Percentiles rank a stretch among this genome's conserved stretches.
Conservation (phyloP, 2,797 vertebrate species). For the Eupleurogrammus muticus region DNA sequence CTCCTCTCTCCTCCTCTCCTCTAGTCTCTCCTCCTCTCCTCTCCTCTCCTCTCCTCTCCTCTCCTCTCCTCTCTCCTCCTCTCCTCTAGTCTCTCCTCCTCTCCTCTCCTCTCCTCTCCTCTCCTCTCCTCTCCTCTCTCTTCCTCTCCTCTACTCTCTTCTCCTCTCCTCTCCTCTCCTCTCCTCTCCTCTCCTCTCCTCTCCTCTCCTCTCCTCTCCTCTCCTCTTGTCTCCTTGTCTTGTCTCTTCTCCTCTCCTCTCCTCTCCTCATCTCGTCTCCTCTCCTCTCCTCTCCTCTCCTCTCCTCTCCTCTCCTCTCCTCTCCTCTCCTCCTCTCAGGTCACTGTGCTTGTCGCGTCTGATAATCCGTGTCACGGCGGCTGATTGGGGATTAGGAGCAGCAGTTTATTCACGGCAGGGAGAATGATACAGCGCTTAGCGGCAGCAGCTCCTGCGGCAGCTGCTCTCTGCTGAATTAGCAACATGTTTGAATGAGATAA, state of each 20-base stretch:
- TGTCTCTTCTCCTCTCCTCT: neutral
- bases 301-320: constrained; percentile 41
- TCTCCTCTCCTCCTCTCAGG: constrained; percentile 52
- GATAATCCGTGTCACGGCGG: constrained; percentile 87
- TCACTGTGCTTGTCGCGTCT: constrained; percentile 79
- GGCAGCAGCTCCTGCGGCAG: constrained; percentile 84
- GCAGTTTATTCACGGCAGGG: constrained; percentile 91
- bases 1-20: neutral
- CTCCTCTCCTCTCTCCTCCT: neutral
- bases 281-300: constrained; percentile 16
- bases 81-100: constrained; percentile 1
- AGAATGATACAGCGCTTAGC: constrained; percentile 91
- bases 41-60: too few relatives aligned
- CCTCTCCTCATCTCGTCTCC: constrained; percentile 2
- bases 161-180: neutral
- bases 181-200: too few relatives aligned
- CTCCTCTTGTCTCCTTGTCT: too few relatives aligned
- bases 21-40: too few relatives aligned
- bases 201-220: neutral
- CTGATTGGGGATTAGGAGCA: constrained; percentile 91
- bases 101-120: neutral
- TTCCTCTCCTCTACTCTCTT: too few relatives aligned
- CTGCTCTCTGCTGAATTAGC: constrained; percentile 93
- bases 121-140: neutral
- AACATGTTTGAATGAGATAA: constrained; percentile 97